Base-by-base conservation (phyloP, 2,797 vertebrate species). In the Cyclopterus lumpus region DNA sequence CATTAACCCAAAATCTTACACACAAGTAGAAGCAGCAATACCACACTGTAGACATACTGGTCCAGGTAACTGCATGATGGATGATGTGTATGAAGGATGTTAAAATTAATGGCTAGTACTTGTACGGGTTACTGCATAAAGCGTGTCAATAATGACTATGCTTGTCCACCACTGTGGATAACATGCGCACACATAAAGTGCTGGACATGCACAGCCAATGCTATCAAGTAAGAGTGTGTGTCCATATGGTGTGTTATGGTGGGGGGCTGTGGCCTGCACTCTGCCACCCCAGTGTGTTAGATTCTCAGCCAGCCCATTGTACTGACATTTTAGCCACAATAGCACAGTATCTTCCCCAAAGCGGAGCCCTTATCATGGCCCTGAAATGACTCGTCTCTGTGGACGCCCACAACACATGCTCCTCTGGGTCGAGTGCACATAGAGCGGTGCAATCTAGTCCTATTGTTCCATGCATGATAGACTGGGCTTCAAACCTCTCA, bases 311-410 rank as follows among this genome's bases (percentile, higher is more conserved):
- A 75, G 36, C 64, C 81, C 77, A 94, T 93, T 91, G 87, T 92
- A 81, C 48, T 46, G 84, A 72, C 72, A 89, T 93, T 93, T 92
- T 91, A 87, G 91, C 81, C 74, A 94, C 90, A 88, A 88, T 86
- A 79, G 89, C 85, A 66, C 85, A 90, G 87, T 81, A 81, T 74
- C 26, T n/a, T 91, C 89, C 92, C 90, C 82, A 86, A 77, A 91
- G 87, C 89, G 76, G 81, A 71, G 86, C 79, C 80, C 87, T 92
- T 95, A 94, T 95, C 93, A 89, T 79, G 85, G 92, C 75, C 89
- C 86, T 83, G 92, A 93, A 95, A 95, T 90, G 85, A 93, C 93
- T 94, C 49, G 88, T 91, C 92, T 92, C 92, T 83, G 88, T 67
- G 91, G 92, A 94, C 73, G 85, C 88, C 83, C 67, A 88, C 89